Base-by-base conservation (phyloP, 2,113 vertebrate genomes). In the Ageneiosus marmoratus region DNA sequence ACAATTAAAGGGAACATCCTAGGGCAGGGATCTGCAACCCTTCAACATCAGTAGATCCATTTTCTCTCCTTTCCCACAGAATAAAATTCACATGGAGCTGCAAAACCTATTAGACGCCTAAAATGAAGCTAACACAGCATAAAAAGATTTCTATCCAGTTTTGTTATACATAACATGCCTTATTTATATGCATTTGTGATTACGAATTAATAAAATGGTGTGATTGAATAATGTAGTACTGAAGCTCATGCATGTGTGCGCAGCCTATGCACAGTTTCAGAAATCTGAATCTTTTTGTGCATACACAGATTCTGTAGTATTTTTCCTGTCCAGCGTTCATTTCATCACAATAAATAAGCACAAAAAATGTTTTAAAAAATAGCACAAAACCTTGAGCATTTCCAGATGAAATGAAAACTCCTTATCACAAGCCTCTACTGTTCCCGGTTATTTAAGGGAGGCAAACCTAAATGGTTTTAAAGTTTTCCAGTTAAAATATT, bases 301-400 rank as follows among this genome's bases (percentile, higher is more conserved):
- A 37, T 37, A 34, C 29, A 65, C 1, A 41, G 16, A 37, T 67
- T 37, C 18, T 67, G 7, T 37, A 67, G 16, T 46, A 46, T 72
- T 41, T 58, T 70, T 69, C 67, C 41, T 72, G 56, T 77, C 22
- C 44, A 41, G 67, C 22, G 12, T 34, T 22, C 18, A 70, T 70
- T 70, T 44, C 18, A 70, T 53, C 62, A 72, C 32, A 70, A 41
- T 81, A 65, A 65, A 81, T 84, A 62, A 34, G 60, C 1, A 2
- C 60, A 73, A 73, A 32, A 24, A 9, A n/a, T 5, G n/a, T n/a
- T n/a, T n/a, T n/a, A 22, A 37, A 29, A 62, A 79, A 74, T 12
- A 74, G 72, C 5, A 50, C 67, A 37, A 51, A 72, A 41, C 37
- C 2, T 41, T 2, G 5, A 56, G 34, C n/a, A 56, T 20, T 41